phyloP scores from a whole-genome alignment of 2,888 invertebrate genomes.

The Acleris emargana region DNA sequence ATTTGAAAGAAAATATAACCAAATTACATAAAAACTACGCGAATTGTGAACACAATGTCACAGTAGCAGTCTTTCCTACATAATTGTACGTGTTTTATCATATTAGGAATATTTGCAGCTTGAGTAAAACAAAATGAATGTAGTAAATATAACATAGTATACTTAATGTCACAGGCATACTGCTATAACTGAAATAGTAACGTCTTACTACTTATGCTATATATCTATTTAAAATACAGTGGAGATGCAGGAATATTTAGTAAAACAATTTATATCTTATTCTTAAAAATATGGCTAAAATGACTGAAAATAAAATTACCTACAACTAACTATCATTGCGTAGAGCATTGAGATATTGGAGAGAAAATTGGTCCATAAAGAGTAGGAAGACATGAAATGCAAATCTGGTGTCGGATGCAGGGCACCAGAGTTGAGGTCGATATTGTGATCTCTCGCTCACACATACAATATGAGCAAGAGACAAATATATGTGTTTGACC shows the following conservation, averaged over 20 bases:
- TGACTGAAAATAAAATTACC: conserved; percentile 50
- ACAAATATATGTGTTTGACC: too few species aligned
- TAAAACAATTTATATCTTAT: conserved; percentile 39
- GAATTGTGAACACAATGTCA: conserved; percentile 52
- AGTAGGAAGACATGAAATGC: conserved; percentile 47
- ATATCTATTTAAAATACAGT: conserved; percentile 42
- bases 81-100: conserved; percentile 45
- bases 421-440: neutral
- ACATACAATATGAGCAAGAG: neutral
- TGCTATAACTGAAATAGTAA: conserved; percentile 38
- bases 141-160: conserved; percentile 39
- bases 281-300: conserved; percentile 54
- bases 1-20: conserved; percentile 58
- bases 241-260: conserved; percentile 45
- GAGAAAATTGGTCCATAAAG: conserved; percentile 33
- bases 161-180: conserved; percentile 45
- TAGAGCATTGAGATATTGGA: conserved; percentile 33
- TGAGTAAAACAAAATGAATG: conserved; percentile 37
- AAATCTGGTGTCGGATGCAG: conserved; percentile 43
- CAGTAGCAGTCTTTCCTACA: conserved; percentile 58
- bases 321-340: conserved; percentile 40
- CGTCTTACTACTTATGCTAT: conserved; percentile 38
- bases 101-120: conserved; percentile 45
- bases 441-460: neutral
- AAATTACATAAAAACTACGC: conserved; percentile 46